Conservation (phyloP, 2,113 vertebrate species). For the Saiga tatarica region DNA sequence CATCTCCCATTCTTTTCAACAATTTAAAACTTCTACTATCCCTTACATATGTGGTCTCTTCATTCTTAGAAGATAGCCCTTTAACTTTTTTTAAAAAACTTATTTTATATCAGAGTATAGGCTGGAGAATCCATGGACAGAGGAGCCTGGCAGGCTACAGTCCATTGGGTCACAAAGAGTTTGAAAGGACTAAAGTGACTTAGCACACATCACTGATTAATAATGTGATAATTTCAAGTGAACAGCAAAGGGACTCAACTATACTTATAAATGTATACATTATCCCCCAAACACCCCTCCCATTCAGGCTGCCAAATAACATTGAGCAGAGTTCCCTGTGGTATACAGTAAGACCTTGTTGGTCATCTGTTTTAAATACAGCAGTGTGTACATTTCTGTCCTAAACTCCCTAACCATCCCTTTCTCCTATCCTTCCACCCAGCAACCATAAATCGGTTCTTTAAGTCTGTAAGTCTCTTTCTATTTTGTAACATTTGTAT, state of each 20-base stretch:
- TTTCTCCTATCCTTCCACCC: background rate
- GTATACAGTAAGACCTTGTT: background rate
- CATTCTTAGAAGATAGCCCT: background rate
- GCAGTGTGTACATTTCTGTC: background rate
- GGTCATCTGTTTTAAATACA: background rate
- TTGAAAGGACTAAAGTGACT: background rate
- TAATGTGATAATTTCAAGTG: background rate
- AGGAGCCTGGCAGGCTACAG: background rate
- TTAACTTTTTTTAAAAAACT: background rate
- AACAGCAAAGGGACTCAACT: background rate
- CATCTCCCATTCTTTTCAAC: background rate
- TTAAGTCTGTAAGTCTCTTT: background rate
- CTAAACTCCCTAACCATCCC: background rate
- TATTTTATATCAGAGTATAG: background rate
- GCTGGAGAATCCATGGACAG: background rate
- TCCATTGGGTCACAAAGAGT: background rate
- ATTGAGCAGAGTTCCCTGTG: background rate
- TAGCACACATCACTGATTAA: background rate
- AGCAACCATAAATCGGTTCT: background rate
- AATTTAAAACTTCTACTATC: background rate
- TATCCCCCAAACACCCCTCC: background rate
- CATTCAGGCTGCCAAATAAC: background rate
- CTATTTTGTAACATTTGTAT: background rate
- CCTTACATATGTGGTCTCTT: background rate
- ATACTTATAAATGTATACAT: background rate